phyloP scores from a whole-genome alignment of 2,113 vertebrate species.

The Gila orcuttii region DNA sequence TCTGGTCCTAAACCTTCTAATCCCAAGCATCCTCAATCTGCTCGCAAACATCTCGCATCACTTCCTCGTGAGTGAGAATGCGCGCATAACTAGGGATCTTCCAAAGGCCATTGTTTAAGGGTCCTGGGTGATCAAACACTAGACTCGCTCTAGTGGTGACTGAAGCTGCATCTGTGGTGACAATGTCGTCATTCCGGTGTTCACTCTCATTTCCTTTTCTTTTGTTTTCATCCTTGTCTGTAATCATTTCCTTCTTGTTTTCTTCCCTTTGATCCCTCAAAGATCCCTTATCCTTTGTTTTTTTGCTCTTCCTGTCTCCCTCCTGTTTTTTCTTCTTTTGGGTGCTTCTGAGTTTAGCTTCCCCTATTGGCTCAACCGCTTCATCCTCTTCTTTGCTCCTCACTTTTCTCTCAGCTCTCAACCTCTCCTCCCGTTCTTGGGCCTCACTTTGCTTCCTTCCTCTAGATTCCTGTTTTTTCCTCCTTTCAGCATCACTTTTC shows the following conservation, averaged over 20 bases:
- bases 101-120: conserved; percentile 85
- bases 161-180: conserved; percentile 50
- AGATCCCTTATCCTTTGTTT: conserved; percentile 51
- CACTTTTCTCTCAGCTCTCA: conserved; percentile 27
- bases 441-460: conserved; percentile 46
- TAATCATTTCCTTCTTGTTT: conserved; percentile 35
- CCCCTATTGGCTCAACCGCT: background rate
- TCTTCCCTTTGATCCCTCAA: conserved; percentile 51
- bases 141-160: conserved; percentile 54
- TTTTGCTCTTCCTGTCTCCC: conserved; percentile 51
- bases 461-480: conserved; percentile 10
- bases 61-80: conserved; percentile 76
- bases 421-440: conserved; percentile 28
- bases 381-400: background rate
- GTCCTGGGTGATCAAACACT: conserved; percentile 78
- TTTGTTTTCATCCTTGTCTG: background rate
- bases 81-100: conserved; percentile 81
- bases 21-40: conserved; percentile 16
- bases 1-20: conserved; percentile 9
- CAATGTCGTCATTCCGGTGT: conserved; percentile 1
- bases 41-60: conserved; percentile 69
- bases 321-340: conserved; percentile 39
- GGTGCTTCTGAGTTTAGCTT: conserved; percentile 23
- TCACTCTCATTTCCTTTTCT: conserved; percentile 42
- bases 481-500: conserved; percentile 10